Percentiles rank a stretch among this genome's conserved stretches.
Evolutionary conservation across 2,113 vertebrate genomes (phyloP).

Genomic region (Phoxinus phoxinus): DNA sequence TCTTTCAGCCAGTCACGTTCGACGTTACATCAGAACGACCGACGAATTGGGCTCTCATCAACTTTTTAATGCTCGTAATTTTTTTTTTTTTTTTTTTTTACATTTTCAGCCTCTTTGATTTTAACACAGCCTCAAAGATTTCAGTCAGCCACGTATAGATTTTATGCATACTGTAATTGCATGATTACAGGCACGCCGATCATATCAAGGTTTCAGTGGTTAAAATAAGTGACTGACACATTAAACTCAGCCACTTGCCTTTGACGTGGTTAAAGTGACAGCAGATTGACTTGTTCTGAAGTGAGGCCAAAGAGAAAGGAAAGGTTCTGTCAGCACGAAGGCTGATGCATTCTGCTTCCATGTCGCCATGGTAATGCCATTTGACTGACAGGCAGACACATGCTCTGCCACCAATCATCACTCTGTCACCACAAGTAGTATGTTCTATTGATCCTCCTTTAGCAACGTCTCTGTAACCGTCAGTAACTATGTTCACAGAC

Average conservation of each 20-base stretch:
- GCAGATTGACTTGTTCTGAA: slow-evolving; percentile 30
- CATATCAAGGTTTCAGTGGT: slow-evolving; percentile 23
- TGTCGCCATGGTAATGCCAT: slow-evolving; percentile 63
- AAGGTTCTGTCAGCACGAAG: slow-evolving; percentile 55
- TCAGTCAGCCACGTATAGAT: neutral
- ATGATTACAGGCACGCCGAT: neutral
- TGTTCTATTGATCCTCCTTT: slow-evolving; percentile 39
- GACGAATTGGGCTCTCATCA: too few species aligned
- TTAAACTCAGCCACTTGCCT: slow-evolving; percentile 29
- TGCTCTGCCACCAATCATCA: slow-evolving; percentile 67
- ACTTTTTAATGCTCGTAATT: too few species aligned
- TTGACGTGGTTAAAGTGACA: slow-evolving; percentile 29
- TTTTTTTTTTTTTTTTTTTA: too few species aligned
- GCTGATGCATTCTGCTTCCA: slow-evolving; percentile 56
- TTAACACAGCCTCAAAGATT: neutral
- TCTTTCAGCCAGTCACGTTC: too few species aligned
- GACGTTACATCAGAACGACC: too few species aligned
- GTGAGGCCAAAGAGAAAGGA: slow-evolving; percentile 19
- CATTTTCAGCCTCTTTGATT: neutral
- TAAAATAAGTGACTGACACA: slow-evolving; percentile 32
- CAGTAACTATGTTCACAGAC: slow-evolving; percentile 26
- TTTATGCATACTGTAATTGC: neutral
- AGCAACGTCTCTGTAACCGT: slow-evolving; percentile 19
- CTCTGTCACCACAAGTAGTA: slow-evolving; percentile 38
- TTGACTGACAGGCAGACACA: slow-evolving; percentile 71